Evolutionary conservation across 2,797 vertebrate species (phyloP).

Genomic region (Notamacropus eugenii): DNA sequence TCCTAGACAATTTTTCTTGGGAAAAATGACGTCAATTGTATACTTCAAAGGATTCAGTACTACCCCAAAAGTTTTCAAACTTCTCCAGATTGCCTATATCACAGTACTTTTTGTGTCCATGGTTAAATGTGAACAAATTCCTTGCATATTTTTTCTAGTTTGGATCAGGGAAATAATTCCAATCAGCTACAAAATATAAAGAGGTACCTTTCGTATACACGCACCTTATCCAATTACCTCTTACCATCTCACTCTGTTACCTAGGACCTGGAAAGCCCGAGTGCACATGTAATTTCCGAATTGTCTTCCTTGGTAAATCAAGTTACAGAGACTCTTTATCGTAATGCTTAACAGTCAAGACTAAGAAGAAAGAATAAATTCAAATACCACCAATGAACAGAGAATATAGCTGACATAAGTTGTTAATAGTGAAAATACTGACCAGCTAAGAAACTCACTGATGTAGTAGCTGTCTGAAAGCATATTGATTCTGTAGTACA

Average conservation of each 20-base stretch:
- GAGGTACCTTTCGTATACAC: not conserved
- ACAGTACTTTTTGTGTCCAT: not conserved
- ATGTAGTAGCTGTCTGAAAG: slow-evolving; percentile 82
- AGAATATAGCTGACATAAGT: slow-evolving; percentile 79
- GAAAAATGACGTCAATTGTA: slow-evolving; percentile 11
- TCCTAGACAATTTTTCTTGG: not conserved
- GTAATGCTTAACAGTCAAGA: slow-evolving; percentile 63
- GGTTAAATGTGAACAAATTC: not conserved
- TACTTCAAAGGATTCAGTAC: not conserved
- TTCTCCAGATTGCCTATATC: not conserved
- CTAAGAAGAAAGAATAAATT: slow-evolving; percentile 78
- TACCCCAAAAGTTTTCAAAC: slow-evolving; percentile 2
- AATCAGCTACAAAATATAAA: not conserved
- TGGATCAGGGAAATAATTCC: not conserved
- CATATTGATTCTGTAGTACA: slow-evolving; percentile 83
- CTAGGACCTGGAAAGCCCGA: not conserved
- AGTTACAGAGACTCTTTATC: slow-evolving; percentile 67
- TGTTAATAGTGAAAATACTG: slow-evolving; percentile 82
- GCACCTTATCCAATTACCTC: not conserved
- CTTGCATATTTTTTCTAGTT: not conserved
- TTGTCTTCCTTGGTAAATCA: slow-evolving; percentile 67
- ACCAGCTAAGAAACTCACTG: slow-evolving; percentile 78
- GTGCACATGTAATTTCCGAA: slow-evolving; percentile 63
- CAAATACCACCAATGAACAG: slow-evolving; percentile 60
- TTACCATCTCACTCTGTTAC: slow-evolving; percentile 1